Evolutionary conservation across 2,113 vertebrate species (phyloP).

Genomic region (Urocitellus parryii): DNA sequence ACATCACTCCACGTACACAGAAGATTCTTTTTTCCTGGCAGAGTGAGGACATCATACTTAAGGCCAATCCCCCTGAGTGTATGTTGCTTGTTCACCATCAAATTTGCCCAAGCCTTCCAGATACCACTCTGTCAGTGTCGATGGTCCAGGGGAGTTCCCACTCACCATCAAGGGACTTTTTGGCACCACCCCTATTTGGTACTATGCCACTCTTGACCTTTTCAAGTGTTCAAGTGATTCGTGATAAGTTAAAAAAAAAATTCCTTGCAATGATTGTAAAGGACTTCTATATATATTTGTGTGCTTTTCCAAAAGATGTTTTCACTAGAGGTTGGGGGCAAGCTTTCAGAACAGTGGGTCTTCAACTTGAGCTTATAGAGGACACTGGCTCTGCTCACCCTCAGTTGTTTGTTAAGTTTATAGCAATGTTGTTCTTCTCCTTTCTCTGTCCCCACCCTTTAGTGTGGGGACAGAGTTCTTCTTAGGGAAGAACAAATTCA

Average conservation of each 20-base stretch:
- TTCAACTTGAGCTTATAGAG: background rate
- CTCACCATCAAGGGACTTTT: accelerated
- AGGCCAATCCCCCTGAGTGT: background rate
- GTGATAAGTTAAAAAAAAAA: background rate
- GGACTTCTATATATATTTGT: background rate
- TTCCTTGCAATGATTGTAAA: background rate
- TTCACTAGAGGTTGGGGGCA: background rate
- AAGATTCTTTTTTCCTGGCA: background rate
- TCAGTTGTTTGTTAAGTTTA: accelerated
- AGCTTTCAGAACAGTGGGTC: background rate
- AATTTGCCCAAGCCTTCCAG: background rate
- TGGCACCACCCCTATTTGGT: background rate
- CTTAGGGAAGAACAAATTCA: background rate
- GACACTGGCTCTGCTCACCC: accelerated
- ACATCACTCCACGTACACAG: accelerated
- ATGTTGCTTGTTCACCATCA: background rate
- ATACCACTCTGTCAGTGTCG: background rate
- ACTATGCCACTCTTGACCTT: background rate
- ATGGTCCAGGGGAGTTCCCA: accelerated
- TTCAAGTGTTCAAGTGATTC: background rate
- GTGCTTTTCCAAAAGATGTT: background rate
- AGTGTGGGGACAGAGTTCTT: too few species aligned
- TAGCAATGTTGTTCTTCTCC: background rate
- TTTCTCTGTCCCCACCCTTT: background rate
- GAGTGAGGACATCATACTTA: background rate